Percentiles rank a stretch among this genome's conserved stretches.
Evolutionary conservation across 1,140 invertebrate species (phyloP).

Genomic region (Micrasema minimum): DNA sequence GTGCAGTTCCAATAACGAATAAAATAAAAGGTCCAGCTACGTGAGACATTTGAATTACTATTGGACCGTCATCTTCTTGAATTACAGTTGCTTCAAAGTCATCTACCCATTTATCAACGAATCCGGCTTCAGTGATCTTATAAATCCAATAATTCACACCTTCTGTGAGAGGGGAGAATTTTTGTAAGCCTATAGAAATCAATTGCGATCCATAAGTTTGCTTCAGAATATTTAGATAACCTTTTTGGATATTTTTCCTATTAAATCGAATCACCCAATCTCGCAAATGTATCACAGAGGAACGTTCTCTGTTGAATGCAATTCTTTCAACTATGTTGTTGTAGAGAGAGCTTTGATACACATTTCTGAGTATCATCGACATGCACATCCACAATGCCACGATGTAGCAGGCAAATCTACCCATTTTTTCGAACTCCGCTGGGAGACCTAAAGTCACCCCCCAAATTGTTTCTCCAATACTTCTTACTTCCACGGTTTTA

Average conservation of each 20-base stretch:
- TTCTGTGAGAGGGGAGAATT: constrained; percentile 39
- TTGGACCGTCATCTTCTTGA: constrained; percentile 23
- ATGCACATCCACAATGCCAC: constrained; percentile 50
- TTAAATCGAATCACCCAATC: constrained; percentile 40
- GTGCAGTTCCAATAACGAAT: constrained; percentile 34
- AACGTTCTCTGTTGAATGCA: constrained; percentile 5
- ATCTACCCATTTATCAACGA: constrained; percentile 45
- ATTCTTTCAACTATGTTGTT: constrained; percentile 27
- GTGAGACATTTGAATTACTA: constrained; percentile 35
- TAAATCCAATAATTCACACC: constrained; percentile 45
- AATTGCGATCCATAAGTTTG: constrained; percentile 47
- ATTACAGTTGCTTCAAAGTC: constrained; percentile 20
- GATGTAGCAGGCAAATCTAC: constrained; percentile 46
- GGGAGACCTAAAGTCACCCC: constrained; percentile 39
- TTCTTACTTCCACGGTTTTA: constrained; percentile 36
- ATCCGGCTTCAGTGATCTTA: constrained; percentile 41
- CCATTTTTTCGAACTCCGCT: constrained; percentile 27
- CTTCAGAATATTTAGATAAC: constrained; percentile 37
- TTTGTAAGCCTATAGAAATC: constrained; percentile 36
- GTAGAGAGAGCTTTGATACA: constrained; percentile 47
- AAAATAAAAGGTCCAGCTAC: constrained; percentile 41
- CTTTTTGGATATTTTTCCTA: constrained; percentile 35
- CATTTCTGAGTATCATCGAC: constrained; percentile 47
- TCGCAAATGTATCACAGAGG: constrained; percentile 37
- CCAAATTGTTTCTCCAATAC: constrained; percentile 40